These are phyloP conservation scores for Pachymerium ferrugineum DNA, from an alignment of 2,888 invertebrate genomes.

Conservation along the genomic window DNA sequence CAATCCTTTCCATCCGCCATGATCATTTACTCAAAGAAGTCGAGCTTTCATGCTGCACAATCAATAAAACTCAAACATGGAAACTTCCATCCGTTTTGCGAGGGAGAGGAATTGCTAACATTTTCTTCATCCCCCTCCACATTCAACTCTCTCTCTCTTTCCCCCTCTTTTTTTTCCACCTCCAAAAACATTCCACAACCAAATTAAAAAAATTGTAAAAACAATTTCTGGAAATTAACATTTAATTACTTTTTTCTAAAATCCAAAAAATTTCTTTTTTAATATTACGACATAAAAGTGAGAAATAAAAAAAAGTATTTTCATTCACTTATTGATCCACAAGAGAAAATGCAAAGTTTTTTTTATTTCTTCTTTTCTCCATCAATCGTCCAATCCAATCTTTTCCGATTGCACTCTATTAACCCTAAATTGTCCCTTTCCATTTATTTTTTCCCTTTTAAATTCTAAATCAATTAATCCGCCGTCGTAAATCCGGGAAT, in stretches of 20 bases:
- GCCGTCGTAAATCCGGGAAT: not conserved
- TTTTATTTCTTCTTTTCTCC: not conserved
- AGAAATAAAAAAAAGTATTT: not conserved
- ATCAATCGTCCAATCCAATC: constrained; percentile 24
- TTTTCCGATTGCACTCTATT: constrained; percentile 9
- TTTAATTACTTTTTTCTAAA: too few species aligned
- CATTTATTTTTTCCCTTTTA: too few species aligned
- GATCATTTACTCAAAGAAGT: constrained; percentile 30
- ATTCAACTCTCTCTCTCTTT: not conserved
- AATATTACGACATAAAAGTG: not conserved
- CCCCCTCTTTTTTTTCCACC: not conserved
- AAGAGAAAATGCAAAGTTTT: constrained; percentile 15
- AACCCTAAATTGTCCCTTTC: constrained; percentile 4
- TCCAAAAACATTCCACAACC: not conserved
- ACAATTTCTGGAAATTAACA: constrained; percentile 18
- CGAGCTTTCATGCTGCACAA: constrained; percentile 23
- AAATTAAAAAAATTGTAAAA: constrained; percentile 1
- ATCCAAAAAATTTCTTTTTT: not conserved
- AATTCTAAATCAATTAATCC: constrained; percentile 13
- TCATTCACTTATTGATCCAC: constrained; percentile 7
- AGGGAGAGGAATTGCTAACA: constrained; percentile 7
- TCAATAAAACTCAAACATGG: constrained; percentile 26
- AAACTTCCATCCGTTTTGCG: constrained; percentile 29
- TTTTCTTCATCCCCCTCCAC: not conserved
- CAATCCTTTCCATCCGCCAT: constrained; percentile 29